A percentile compares a stretch with the other conserved stretches of the same genome.
Evolutionary conservation across 2,888 invertebrate genomes (phyloP).

Genomic region (Yponomeuta plumbellus): DNA sequence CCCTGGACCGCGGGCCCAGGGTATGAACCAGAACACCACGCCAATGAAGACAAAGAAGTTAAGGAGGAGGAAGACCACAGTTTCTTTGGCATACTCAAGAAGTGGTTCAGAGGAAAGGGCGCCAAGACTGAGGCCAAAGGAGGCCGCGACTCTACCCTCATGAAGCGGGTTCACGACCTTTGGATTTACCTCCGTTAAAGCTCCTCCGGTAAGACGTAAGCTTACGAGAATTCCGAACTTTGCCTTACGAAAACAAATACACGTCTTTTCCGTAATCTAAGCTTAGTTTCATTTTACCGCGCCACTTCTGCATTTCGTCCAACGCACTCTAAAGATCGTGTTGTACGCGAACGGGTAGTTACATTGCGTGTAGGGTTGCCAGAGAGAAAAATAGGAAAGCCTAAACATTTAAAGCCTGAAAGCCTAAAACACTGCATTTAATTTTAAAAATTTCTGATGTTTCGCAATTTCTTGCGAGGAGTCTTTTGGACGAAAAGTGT

Average conservation of each 20-base stretch:
- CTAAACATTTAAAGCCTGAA: too few species aligned
- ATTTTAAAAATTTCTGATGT: too few species aligned
- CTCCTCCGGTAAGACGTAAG: background rate
- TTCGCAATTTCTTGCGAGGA: too few species aligned
- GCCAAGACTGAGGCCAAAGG: background rate
- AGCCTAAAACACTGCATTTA: too few species aligned
- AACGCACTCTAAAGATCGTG: constrained; percentile 44
- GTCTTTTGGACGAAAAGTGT: too few species aligned
- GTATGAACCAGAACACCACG: constrained; percentile 20
- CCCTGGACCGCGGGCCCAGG: constrained; percentile 17
- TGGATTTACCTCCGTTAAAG: background rate
- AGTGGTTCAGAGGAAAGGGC: constrained; percentile 38
- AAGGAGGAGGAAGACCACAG: constrained; percentile 30
- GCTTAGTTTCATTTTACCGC: constrained; percentile 14
- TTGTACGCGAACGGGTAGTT: too few species aligned
- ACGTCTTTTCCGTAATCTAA: too few species aligned
- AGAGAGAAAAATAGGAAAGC: too few species aligned
- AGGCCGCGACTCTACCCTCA: background rate
- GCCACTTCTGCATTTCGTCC: constrained; percentile 42
- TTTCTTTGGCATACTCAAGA: constrained; percentile 50
- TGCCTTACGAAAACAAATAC: too few species aligned
- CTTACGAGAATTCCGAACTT: background rate
- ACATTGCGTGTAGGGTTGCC: too few species aligned
- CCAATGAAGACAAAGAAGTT: constrained; percentile 25
- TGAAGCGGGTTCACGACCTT: constrained; percentile 2